Base-by-base conservation (phyloP, 2,888 invertebrate genomes). In the Drosophila austrosaltans region DNA sequence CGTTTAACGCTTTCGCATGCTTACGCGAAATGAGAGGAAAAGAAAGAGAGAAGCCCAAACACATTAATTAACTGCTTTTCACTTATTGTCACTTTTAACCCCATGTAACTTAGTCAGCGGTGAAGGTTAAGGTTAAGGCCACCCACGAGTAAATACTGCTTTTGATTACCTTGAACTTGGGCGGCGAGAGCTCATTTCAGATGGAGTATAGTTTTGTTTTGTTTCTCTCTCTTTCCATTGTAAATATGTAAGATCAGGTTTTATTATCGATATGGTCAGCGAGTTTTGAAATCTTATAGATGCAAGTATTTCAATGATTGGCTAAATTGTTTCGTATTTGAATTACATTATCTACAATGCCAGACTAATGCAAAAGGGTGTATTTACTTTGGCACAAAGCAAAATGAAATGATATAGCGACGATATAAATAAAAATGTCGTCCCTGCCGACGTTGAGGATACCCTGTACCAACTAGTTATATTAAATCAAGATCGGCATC, bases 121-220 rank as follows among this genome's bases (percentile, higher is more conserved):
- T 7, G 70, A 25, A 58, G 58, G 40, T 25, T 39, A 58, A 58
- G 58, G 59, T 42, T 28, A 60, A 10, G 44, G 48, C 16, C 16
- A 42, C 42, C 16, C 42, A 16, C 42, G 3, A 40, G 8, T 10
- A 48, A 22, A 57, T 30, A 60, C 42, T 59, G 44, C 63, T 54
- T 60, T 5, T 70, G 60, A 71, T 87, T 82, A 82, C 88, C 72
- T 80, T 88, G 87, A 82, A 87, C 87, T 87, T 82, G 87, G 59
- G 3, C 6, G 30, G 67, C 53, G 10, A 44, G 64, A 8, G 39
- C 36, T 6, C 12, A 22, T 22, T 22, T 4, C 20, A 2, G 22
- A 30, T 32, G 3, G 20, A n/a, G 5, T 16, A 36, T 57, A 4
- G 4, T 28, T 3, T 8, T 53, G 28, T 30, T 56, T 16, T 8